Evolutionary conservation across 2,888 invertebrate genomes (phyloP).

Genomic region (Drosophila anomalata): DNA sequence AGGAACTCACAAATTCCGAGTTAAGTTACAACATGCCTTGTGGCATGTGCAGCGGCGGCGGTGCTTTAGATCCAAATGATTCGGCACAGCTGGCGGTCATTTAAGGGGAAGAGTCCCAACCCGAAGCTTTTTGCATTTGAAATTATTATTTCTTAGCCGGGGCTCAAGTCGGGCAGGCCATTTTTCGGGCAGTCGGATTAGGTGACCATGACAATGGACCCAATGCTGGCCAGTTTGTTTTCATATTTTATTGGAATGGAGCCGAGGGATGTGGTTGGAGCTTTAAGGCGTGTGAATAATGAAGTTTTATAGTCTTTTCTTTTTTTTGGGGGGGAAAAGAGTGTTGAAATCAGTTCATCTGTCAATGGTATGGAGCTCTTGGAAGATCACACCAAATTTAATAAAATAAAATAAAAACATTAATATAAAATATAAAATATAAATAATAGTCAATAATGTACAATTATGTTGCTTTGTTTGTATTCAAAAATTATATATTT

Average conservation of each 20-base stretch:
- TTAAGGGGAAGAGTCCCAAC: constrained; percentile 29
- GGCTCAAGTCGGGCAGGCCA: constrained; percentile 44
- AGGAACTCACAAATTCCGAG: background rate
- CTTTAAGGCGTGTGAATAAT: constrained; percentile 7
- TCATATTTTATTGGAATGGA: constrained; percentile 31
- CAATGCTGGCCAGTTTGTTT: constrained; percentile 20
- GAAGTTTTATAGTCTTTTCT: background rate
- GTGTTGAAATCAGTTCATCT: background rate
- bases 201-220: constrained; percentile 73
- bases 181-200: constrained; percentile 65
- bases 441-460: too few species aligned
- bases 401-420: too few species aligned
- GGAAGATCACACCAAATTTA: background rate
- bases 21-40: background rate
- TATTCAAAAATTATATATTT: too few species aligned
- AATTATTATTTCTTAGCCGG: constrained; percentile 39
- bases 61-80: constrained; percentile 14
- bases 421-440: too few species aligned
- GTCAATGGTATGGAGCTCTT: background rate
- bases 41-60: constrained; percentile 34
- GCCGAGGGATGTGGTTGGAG: background rate
- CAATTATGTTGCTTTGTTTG: too few species aligned
- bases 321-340: background rate
- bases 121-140: constrained; percentile 39
- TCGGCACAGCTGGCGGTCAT: constrained; percentile 70